Evolutionary conservation across 2,797 vertebrate genomes (phyloP).

Genomic region (Sternotherus odoratus): DNA sequence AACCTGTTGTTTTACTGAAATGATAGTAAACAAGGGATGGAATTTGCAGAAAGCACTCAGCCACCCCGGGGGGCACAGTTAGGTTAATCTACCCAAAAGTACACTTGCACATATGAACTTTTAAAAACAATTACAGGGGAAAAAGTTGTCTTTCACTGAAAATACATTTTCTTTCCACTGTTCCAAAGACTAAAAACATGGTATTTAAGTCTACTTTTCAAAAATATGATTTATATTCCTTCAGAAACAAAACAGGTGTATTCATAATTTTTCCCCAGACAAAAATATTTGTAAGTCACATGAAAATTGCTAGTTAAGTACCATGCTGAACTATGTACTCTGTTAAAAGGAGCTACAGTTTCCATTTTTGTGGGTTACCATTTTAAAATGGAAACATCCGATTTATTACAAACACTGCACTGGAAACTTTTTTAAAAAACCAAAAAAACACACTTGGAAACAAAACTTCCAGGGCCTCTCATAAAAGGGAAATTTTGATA

Average conservation of each 20-base stretch:
- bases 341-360: slow-evolving; percentile 36
- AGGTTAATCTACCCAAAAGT: neutral
- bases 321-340: neutral
- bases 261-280: neutral
- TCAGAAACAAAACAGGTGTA: neutral
- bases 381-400: slow-evolving; percentile 35
- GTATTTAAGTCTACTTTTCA: neutral
- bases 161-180: neutral
- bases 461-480: slow-evolving; percentile 25
- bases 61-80: neutral
- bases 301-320: neutral
- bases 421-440: slow-evolving; percentile 28
- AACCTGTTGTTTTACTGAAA: neutral
- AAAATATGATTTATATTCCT: neutral
- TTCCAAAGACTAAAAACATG: neutral
- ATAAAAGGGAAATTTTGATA: slow-evolving; percentile 56
- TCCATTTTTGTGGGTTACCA: slow-evolving; percentile 32
- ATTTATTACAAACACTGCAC: slow-evolving; percentile 53
- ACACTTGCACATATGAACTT: neutral
- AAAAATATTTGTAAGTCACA: neutral
- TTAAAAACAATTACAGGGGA: neutral
- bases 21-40: neutral
- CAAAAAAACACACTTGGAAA: neutral
- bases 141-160: neutral
- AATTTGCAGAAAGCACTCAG: neutral